Base-by-base conservation (phyloP, 2,888 invertebrate species). In the Oligia fasciuncula region DNA sequence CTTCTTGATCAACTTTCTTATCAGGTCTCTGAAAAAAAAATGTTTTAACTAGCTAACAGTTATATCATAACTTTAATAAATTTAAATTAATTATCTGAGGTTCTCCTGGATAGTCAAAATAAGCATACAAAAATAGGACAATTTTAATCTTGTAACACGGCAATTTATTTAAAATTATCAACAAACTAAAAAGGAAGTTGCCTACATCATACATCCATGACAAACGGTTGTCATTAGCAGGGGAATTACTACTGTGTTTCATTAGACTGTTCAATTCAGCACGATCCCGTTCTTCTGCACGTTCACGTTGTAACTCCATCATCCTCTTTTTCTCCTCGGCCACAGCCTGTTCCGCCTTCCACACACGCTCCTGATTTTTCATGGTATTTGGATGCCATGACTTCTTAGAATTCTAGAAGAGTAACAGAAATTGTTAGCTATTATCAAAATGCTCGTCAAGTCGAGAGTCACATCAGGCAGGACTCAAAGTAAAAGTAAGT, bases 161-260 rank as follows among this genome's bases (percentile, higher is more conserved):
- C 13, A 70, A 40, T 35, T 14, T 43, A 4, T 35, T 14, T 43
- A 4, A 51, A 40, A 23, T 17, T 13, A 51, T 40, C 6, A 66
- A 51, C 2, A 23, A 29, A 4, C 19, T 29, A 62, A 54, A 57
- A 66, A 78, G 17, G 0, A 40, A 63, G 8, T 57, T 51, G 13
- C 94, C 78, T 94, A 97, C 97, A 97, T 98, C 98, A 93, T 99
- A 99, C 98, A 99, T 99, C 99, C 99, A 99, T 93, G 98, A 98
- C 74, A 99, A 94, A 85, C 98, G 98, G 79, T 97, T 97, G 76
- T 97, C 97, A 76, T 87, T 89, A 19, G 94, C 94, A 69, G 97
- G 92, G 1, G 95, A 89, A 95, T 94, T 35, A 95, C 97, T 84
- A 95, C 97, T 97, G 94, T 95, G 97, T 92, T 73, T 97, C 97